phyloP scores from a whole-genome alignment of 1,140 invertebrate species.

The Paramacrobiotus metropolitanus region DNA sequence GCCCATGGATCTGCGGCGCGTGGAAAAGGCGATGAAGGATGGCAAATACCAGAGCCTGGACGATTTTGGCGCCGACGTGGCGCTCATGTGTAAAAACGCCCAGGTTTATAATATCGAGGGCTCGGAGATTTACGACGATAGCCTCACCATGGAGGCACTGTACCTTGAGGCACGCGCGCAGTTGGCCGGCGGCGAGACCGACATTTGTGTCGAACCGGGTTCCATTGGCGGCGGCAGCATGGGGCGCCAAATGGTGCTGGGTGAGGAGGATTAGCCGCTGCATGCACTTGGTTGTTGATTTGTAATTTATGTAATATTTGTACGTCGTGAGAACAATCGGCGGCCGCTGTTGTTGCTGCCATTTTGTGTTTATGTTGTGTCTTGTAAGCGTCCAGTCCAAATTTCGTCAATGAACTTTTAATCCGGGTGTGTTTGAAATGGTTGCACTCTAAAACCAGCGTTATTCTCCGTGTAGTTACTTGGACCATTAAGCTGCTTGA shows the following conservation, averaged over 20 bases:
- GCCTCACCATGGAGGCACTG: conserved; percentile 56
- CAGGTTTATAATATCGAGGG: conserved; percentile 89
- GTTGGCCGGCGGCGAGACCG: background rate
- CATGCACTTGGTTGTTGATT: background rate
- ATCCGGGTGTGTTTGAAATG: too few relatives aligned
- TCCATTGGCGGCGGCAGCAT: background rate
- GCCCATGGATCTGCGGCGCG: conserved; percentile 62
- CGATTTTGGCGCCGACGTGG: conserved; percentile 74
- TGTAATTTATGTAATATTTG: background rate
- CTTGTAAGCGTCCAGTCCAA: too few relatives aligned
- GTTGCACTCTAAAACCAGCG: too few relatives aligned
- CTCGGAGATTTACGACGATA: conserved; percentile 83
- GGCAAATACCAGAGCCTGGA: conserved; percentile 49
- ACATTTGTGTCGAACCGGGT: background rate
- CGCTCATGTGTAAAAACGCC: conserved; percentile 79
- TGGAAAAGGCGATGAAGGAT: conserved; percentile 19
- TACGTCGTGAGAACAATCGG: background rate
- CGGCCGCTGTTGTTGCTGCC: background rate
- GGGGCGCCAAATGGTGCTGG: background rate
- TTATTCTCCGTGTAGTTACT: too few relatives aligned
- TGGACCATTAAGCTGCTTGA: too few relatives aligned
- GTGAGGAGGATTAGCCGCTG: background rate
- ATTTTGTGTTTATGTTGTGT: background rate
- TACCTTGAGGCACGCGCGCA: conserved; percentile 34
- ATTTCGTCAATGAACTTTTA: too few relatives aligned